phyloP scores from a whole-genome alignment of 1,140 invertebrate species.

The Brachystomella parvula region DNA sequence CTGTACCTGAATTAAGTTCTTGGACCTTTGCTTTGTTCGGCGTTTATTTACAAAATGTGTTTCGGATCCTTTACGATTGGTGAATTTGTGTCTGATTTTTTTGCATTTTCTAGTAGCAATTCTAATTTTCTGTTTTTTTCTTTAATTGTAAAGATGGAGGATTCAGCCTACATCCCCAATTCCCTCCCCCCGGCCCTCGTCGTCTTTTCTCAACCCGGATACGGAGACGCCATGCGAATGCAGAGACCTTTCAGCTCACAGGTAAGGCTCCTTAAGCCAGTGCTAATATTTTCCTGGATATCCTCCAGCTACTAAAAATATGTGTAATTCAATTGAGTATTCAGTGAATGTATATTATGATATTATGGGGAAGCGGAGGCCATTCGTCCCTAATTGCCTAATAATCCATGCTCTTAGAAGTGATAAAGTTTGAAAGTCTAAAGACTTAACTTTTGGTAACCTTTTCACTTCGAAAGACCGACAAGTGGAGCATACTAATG shows the following conservation, averaged over 20 bases:
- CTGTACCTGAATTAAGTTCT: no score
- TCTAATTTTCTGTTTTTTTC: no score
- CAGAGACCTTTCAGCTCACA: conserved; percentile 63
- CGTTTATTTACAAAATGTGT: no score
- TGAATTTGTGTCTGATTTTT: no score
- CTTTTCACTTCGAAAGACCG: not conserved
- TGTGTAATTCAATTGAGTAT: not conserved
- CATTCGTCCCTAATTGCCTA: conserved; percentile 32
- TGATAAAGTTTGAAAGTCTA: conserved; percentile 28
- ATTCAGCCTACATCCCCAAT: conserved; percentile 58
- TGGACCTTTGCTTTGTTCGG: no score
- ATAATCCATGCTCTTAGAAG: conserved; percentile 34
- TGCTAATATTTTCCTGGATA: not conserved
- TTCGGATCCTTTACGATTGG: no score
- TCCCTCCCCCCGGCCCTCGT: conserved; percentile 69
- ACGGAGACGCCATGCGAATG: conserved; percentile 64
- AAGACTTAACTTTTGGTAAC: conserved; percentile 20
- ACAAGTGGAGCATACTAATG: conserved; percentile 23
- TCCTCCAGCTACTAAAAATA: not conserved
- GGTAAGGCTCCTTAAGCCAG: conserved; percentile 45
- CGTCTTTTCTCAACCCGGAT: conserved; percentile 67
- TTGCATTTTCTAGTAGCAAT: not conserved
- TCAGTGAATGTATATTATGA: not conserved
- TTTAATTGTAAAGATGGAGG: conserved; percentile 52
- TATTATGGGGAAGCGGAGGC: not conserved